Conservation (phyloP, 2,888 invertebrate species). For the Bimastos eiseni region DNA sequence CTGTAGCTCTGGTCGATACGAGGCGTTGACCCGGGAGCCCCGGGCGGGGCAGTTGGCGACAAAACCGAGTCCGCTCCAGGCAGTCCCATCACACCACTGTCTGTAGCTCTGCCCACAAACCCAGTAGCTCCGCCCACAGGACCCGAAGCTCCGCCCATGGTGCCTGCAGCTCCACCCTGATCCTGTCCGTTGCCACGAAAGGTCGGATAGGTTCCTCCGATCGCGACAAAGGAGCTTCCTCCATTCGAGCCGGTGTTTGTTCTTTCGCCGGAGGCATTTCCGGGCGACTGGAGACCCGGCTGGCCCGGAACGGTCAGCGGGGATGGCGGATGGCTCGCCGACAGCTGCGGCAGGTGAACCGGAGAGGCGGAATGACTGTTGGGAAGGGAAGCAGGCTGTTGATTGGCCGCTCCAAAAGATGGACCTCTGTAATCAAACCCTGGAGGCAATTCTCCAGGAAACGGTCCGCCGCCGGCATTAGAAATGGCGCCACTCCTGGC, state of each 20-base stretch:
- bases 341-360: conserved; percentile 30
- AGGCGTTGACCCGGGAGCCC: conserved; percentile 28
- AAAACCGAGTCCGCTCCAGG: not conserved
- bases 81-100: not conserved
- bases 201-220: not conserved
- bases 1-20: not conserved
- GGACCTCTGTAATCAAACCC: conserved; percentile 25
- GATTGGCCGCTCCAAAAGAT: conserved; percentile 26
- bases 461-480: not conserved
- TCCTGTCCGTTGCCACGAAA: not conserved
- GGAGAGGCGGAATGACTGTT: conserved; percentile 42
- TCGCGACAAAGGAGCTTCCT: not conserved
- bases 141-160: not conserved
- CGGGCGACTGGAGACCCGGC: not conserved
- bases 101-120: not conserved
- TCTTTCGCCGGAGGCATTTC: not conserved
- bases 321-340: conserved; percentile 51
- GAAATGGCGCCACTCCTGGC: not conserved
- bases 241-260: not conserved
- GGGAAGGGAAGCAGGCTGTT: conserved; percentile 38
- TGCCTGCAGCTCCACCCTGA: not conserved
- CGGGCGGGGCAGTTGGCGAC: conserved; percentile 35
- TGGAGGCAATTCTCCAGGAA: not conserved
- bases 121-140: not conserved
- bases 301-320: conserved; percentile 40